Percentiles rank a stretch among this genome's conserved stretches.
These are phyloP conservation scores for Coregonus ussuriensis DNA, from an alignment of 2,797 vertebrate species.

Conservation along the genomic window DNA sequence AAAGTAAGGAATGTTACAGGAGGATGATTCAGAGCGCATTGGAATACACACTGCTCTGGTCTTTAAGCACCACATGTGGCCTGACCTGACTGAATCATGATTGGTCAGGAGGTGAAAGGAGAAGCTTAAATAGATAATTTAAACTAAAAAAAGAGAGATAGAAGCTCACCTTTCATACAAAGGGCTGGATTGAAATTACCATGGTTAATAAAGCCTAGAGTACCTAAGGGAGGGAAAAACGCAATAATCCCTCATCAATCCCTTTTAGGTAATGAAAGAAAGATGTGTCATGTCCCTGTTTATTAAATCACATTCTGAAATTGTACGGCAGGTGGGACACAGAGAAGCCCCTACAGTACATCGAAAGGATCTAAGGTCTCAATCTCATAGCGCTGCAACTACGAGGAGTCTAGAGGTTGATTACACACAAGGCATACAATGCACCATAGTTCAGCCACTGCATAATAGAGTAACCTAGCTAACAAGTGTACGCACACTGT, in stretches of 20 bases:
- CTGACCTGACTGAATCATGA: background rate
- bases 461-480: background rate
- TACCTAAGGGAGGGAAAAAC: background rate
- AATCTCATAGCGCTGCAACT: background rate
- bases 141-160: background rate
- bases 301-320: background rate
- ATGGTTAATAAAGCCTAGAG: background rate
- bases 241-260: slow-evolving; percentile 4
- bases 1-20: background rate
- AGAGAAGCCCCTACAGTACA: slow-evolving; percentile 6
- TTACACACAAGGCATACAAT: background rate
- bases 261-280: background rate
- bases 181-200: slow-evolving; percentile 6
- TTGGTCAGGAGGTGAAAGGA: background rate
- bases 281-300: background rate
- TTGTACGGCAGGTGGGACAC: background rate
- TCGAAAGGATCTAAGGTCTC: background rate
- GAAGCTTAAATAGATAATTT: background rate
- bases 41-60: background rate
- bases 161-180: background rate
- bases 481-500: background rate
- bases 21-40: background rate
- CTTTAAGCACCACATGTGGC: slow-evolving; percentile 5
- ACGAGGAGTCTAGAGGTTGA: background rate
- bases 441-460: background rate